A percentile compares a stretch with the other conserved stretches of the same genome.
These are phyloP conservation scores for Lasaia peninsularis DNA, from an alignment of 1,140 invertebrate species.

Conservation along the genomic window DNA sequence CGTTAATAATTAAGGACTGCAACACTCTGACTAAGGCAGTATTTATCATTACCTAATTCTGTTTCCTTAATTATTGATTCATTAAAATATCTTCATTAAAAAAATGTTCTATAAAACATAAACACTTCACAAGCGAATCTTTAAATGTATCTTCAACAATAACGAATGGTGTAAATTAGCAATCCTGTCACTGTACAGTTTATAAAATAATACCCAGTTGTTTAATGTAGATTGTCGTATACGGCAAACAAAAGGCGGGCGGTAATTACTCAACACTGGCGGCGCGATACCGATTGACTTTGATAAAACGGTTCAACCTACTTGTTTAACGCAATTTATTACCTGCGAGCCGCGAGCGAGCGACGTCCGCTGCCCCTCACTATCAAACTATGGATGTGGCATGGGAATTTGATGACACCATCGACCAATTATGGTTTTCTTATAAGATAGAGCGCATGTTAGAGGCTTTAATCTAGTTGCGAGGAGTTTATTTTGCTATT, in stretches of 20 bases:
- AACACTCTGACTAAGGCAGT: no score
- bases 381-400: slow-evolving; percentile 36
- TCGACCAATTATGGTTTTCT: no score
- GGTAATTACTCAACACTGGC: slow-evolving; percentile 64
- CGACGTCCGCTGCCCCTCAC: slow-evolving; percentile 38
- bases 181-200: slow-evolving; percentile 11
- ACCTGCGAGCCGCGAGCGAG: slow-evolving; percentile 58
- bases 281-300: slow-evolving; percentile 70
- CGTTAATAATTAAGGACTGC: no score
- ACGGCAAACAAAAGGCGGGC: slow-evolving; percentile 34
- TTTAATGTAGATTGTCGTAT: slow-evolving; percentile 14
- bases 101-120: neutral
- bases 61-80: no score
- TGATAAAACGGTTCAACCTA: slow-evolving; percentile 74
- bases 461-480: no score
- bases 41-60: no score
- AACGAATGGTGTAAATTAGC: slow-evolving; percentile 1
- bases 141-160: neutral
- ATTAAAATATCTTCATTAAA: no score
- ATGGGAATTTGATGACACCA: neutral
- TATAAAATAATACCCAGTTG: slow-evolving; percentile 10
- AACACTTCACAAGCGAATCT: neutral
- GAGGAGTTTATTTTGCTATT: no score
- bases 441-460: no score
- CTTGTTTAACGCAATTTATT: slow-evolving; percentile 75